phyloP scores from a whole-genome alignment of 2,113 vertebrate species.

The Anolis carolinensis region DNA sequence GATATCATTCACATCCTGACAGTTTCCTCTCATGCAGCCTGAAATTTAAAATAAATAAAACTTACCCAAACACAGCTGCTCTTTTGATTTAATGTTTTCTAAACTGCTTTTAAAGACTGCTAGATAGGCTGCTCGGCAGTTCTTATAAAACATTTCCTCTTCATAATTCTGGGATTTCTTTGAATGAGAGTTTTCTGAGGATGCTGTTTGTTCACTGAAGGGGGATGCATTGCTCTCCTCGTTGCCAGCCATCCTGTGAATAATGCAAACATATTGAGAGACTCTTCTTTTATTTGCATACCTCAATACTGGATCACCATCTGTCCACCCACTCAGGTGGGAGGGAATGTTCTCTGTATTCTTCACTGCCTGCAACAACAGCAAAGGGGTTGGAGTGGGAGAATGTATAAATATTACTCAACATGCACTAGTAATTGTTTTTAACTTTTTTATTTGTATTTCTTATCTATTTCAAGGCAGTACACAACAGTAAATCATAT shows the following conservation, averaged over 20 bases:
- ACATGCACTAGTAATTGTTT: not conserved
- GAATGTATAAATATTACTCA: not conserved
- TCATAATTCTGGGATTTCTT: slow-evolving; percentile 73
- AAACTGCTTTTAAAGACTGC: slow-evolving; percentile 88
- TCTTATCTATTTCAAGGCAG: not conserved
- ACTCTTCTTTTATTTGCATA: not conserved
- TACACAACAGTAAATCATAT: not conserved
- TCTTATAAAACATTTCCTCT: slow-evolving; percentile 85
- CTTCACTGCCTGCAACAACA: not conserved
- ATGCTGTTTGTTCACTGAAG: slow-evolving; percentile 42
- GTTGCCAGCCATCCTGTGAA: slow-evolving; percentile 74
- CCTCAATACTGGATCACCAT: not conserved
- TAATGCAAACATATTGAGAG: slow-evolving; percentile 42
- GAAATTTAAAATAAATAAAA: not conserved
- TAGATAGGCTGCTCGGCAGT: slow-evolving; percentile 90
- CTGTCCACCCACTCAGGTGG: slow-evolving; percentile 17
- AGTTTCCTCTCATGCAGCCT: no score
- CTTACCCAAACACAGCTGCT: slow-evolving; percentile 88
- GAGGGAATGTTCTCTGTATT: not conserved
- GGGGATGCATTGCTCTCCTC: slow-evolving; percentile 44
- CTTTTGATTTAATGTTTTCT: slow-evolving; percentile 87
- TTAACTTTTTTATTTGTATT: not conserved
- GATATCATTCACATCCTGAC: no score
- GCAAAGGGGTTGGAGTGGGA: no score
- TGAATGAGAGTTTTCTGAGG: slow-evolving; percentile 44